Evolutionary conservation across 2,113 vertebrate genomes (phyloP).

Genomic region (Cavia porcellus): DNA sequence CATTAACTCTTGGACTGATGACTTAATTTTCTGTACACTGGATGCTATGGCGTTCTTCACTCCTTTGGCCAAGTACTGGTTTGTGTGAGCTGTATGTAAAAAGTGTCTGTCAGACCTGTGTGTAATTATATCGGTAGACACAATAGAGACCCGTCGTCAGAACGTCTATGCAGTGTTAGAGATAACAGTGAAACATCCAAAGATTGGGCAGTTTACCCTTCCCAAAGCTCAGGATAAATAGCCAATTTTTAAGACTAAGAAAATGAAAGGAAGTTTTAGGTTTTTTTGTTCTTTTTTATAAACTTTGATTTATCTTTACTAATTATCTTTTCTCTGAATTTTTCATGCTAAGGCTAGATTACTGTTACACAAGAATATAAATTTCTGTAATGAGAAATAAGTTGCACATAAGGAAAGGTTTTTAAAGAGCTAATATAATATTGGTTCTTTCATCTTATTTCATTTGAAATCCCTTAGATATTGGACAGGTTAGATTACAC

Average conservation of each 20-base stretch:
- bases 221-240: background rate
- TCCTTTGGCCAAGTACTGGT: background rate
- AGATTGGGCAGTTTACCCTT: background rate
- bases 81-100: background rate
- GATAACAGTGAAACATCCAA: background rate
- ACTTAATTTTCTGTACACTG: background rate
- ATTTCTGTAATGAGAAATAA: constrained; percentile 33
- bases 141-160: background rate
- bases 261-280: background rate
- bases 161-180: background rate
- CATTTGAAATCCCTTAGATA: background rate
- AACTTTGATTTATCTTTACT: background rate
- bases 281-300: background rate
- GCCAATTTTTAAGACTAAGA: background rate
- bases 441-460: background rate
- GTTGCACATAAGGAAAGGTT: background rate
- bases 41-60: background rate
- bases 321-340: background rate
- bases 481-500: background rate
- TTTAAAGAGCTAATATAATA: background rate
- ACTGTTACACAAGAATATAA: background rate
- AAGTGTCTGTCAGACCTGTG: background rate
- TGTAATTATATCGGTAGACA: background rate
- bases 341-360: background rate
- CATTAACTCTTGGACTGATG: background rate